These are phyloP conservation scores for Zosterops borbonicus DNA, from an alignment of 2,113 vertebrate species.

Conservation along the genomic window DNA sequence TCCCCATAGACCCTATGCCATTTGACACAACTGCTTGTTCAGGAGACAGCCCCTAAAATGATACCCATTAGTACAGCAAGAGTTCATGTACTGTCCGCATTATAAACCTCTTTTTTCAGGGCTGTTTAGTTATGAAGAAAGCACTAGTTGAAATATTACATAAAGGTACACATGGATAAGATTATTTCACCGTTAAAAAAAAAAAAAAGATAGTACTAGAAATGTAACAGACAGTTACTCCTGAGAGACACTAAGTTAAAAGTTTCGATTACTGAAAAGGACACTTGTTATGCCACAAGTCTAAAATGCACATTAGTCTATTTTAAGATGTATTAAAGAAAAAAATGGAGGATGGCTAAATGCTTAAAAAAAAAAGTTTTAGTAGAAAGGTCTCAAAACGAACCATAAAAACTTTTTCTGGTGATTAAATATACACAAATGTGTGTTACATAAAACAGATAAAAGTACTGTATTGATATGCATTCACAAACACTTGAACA, in stretches of 20 bases:
- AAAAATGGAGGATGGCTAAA: not conserved
- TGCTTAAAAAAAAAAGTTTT: not conserved
- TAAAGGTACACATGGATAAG: not conserved
- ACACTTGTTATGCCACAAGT: slow-evolving; percentile 14
- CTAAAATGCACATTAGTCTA: not conserved
- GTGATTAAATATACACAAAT: slow-evolving; percentile 9
- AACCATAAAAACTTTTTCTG: not conserved
- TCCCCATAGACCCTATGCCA: not conserved
- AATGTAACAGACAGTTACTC: not conserved
- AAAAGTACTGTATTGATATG: not conserved
- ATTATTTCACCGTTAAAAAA: not conserved
- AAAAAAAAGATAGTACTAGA: not conserved
- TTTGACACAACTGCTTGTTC: not conserved
- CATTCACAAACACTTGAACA: slow-evolving; percentile 26
- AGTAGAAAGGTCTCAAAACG: not conserved
- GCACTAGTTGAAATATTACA: not conserved
- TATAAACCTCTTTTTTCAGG: not conserved
- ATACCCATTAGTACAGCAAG: not conserved
- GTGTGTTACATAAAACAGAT: slow-evolving; percentile 25
- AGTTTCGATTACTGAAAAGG: not conserved
- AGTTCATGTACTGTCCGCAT: not conserved
- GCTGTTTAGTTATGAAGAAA: not conserved
- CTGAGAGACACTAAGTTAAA: not conserved
- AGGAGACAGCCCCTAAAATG: not conserved
- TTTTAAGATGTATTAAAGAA: not conserved